Evolutionary conservation across 2,888 invertebrate genomes (phyloP).

Genomic region (Choreutis nemorana): DNA sequence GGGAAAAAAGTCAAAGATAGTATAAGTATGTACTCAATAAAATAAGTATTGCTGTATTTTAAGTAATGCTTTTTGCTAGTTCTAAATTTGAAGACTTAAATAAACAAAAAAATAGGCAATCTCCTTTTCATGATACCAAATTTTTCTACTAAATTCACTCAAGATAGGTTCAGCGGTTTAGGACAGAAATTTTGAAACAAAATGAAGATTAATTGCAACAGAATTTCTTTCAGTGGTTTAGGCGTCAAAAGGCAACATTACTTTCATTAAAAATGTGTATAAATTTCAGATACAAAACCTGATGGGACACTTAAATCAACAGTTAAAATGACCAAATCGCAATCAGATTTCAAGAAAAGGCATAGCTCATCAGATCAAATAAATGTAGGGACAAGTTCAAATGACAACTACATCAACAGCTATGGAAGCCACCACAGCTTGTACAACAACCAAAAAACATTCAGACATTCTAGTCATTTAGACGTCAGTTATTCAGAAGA

Average conservation of each 20-base stretch:
- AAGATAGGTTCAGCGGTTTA: too few relatives aligned
- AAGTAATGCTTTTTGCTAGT: too few relatives aligned
- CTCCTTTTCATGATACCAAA: too few relatives aligned
- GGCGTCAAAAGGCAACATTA: conserved; percentile 1
- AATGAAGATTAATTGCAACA: too few relatives aligned
- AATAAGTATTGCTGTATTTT: too few relatives aligned
- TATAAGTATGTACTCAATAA: conserved; percentile 46
- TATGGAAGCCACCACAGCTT: conserved; percentile 51
- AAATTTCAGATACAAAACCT: conserved; percentile 35
- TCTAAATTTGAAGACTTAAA: too few relatives aligned
- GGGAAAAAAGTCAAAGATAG: conserved; percentile 43
- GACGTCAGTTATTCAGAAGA: conserved; percentile 71
- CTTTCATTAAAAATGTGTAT: neutral
- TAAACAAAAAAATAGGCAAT: too few relatives aligned
- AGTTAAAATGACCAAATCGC: conserved; percentile 42
- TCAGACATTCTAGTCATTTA: conserved; percentile 48
- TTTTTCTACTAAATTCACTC: too few relatives aligned
- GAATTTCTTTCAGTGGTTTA: too few relatives aligned
- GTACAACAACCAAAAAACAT: conserved; percentile 33
- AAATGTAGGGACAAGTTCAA: conserved; percentile 25
- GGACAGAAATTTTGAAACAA: too few relatives aligned
- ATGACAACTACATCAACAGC: conserved; percentile 44
- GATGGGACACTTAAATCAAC: conserved; percentile 43
- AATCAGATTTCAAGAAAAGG: conserved; percentile 67
- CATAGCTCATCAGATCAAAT: conserved; percentile 53